phyloP scores from a whole-genome alignment of 2,113 vertebrate species.

The Laticauda laticaudata region DNA sequence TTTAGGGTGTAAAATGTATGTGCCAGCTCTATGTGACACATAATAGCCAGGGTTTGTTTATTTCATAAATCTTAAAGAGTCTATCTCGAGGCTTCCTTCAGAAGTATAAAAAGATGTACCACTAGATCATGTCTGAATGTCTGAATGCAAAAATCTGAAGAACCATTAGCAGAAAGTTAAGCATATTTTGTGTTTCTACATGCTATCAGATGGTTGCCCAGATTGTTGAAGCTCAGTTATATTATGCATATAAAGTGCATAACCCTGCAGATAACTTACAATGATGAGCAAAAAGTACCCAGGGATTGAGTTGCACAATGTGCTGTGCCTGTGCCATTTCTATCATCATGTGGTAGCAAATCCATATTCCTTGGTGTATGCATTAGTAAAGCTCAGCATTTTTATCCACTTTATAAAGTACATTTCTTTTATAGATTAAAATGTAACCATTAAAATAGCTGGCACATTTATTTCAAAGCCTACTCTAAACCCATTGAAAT shows the following conservation, averaged over 20 bases:
- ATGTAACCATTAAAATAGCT: not conserved
- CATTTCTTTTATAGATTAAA: not conserved
- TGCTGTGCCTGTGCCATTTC: not conserved
- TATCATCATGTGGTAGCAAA: not conserved
- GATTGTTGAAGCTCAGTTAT: not conserved
- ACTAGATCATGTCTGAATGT: not conserved
- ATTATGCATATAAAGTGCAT: not conserved
- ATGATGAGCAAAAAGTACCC: not conserved
- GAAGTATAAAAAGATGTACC: not conserved
- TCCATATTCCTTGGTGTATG: not conserved
- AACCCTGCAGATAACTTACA: not conserved
- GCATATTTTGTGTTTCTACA: not conserved
- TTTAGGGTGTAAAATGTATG: not conserved
- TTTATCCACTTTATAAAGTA: not conserved
- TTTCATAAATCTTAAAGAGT: not conserved
- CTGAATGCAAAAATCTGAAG: not conserved
- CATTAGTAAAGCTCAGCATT: not conserved
- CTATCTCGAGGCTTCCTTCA: not conserved
- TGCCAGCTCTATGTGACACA: not conserved
- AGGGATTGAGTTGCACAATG: not conserved
- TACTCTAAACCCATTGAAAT: not conserved
- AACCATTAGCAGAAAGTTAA: not conserved
- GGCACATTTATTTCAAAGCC: not conserved
- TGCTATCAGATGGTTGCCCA: not conserved
- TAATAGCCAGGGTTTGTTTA: not conserved